phyloP scores from a whole-genome alignment of 2,888 invertebrate genomes.

The Meiosimyza decipiens region DNA sequence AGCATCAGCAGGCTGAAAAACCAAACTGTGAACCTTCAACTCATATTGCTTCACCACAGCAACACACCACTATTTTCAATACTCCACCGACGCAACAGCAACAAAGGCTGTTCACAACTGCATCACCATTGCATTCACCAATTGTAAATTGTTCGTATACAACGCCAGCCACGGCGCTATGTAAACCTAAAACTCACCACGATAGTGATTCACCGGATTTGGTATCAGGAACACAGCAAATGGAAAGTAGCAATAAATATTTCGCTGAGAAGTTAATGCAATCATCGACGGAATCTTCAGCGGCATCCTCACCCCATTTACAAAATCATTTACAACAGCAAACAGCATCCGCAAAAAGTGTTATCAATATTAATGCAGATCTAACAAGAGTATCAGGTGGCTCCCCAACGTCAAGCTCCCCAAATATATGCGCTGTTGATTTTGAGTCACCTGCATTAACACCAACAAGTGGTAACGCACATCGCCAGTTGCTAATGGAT shows the following conservation, averaged over 20 bases:
- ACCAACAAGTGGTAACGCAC: background rate
- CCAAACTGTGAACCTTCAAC: conserved; percentile 49
- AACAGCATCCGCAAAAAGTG: background rate
- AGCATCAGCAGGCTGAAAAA: conserved; percentile 67
- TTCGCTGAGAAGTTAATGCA: conserved; percentile 22
- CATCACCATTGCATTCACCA: conserved; percentile 62
- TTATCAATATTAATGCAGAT: background rate
- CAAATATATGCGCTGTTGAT: conserved; percentile 54
- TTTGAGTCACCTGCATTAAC: conserved; percentile 50
- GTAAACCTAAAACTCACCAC: conserved; percentile 33
- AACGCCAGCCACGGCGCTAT: conserved; percentile 41
- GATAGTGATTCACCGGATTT: conserved; percentile 18
- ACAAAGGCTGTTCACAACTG: conserved; percentile 27
- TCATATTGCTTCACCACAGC: conserved; percentile 43
- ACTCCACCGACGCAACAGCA: conserved; percentile 37
- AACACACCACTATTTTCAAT: conserved; percentile 22
- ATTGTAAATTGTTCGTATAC: conserved; percentile 56
- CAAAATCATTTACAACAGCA: conserved; percentile 10
- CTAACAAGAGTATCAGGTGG: conserved; percentile 22
- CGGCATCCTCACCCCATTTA: conserved; percentile 22
- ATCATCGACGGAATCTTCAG: conserved; percentile 8
- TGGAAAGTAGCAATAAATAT: conserved; percentile 26
- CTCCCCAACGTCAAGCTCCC: conserved; percentile 57
- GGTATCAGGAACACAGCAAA: conserved; percentile 2
- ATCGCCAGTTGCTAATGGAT: conserved; percentile 31